A percentile compares a stretch with the other conserved stretches of the same genome.
Conservation (phyloP, 2,888 invertebrate species). For the Isotomurus palustris region DNA sequence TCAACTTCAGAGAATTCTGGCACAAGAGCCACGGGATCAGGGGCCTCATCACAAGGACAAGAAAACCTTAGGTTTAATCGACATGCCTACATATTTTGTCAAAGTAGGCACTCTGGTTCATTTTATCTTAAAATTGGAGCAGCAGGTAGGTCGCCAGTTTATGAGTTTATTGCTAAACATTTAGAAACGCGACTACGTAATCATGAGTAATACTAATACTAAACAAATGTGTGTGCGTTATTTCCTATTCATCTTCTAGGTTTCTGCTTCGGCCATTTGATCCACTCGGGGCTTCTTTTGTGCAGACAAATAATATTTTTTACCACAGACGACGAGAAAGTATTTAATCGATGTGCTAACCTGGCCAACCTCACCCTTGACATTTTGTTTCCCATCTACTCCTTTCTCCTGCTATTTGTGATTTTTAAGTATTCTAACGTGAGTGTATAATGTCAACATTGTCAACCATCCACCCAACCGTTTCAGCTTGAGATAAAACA, state of each 20-base stretch:
- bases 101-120: constrained; percentile 66
- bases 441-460: constrained; percentile 48
- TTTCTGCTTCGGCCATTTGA: constrained; percentile 72
- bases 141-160: constrained; percentile 54
- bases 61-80: neutral
- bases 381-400: constrained; percentile 66
- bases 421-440: constrained; percentile 79
- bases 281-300: constrained; percentile 66
- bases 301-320: constrained; percentile 64
- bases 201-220: too few relatives aligned
- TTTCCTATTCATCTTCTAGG: too few relatives aligned
- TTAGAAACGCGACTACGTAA: neutral
- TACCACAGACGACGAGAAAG: constrained; percentile 53
- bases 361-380: constrained; percentile 61
- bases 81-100: constrained; percentile 55
- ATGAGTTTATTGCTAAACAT: neutral
- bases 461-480: neutral
- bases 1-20: constrained; percentile 23
- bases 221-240: too few relatives aligned
- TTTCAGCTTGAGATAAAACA: neutral
- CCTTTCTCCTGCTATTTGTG: constrained; percentile 70
- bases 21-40: too few relatives aligned
- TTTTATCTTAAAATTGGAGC: constrained; percentile 71
- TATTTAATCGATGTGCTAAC: constrained; percentile 61
- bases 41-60: neutral